Evolutionary conservation across 2,888 invertebrate species (phyloP).

Genomic region (Diploptera punctata): DNA sequence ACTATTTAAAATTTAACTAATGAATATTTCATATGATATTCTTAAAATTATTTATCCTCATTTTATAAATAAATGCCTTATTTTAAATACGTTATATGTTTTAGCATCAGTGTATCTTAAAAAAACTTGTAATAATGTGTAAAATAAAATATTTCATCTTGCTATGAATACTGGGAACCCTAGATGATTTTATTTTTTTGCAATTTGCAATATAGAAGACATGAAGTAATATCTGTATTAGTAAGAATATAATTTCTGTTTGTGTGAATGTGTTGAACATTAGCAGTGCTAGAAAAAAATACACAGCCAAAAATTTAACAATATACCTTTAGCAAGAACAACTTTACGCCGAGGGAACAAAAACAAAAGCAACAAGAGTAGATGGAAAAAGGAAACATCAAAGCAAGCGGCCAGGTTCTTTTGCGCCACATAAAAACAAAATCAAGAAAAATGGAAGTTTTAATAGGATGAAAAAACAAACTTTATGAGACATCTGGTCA

Average conservation of each 20-base stretch:
- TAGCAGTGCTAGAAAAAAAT: constrained; percentile 41
- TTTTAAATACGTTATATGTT: too few relatives aligned
- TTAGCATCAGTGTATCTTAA: neutral
- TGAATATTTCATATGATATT: too few relatives aligned
- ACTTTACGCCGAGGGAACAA: constrained; percentile 30
- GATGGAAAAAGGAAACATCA: constrained; percentile 44
- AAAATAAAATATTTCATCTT: neutral
- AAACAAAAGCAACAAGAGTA: constrained; percentile 41
- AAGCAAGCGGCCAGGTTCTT: constrained; percentile 44
- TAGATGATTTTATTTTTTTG: neutral
- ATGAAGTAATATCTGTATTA: constrained; percentile 9
- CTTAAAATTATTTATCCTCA: too few relatives aligned
- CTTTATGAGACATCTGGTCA: too few relatives aligned
- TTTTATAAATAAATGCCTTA: too few relatives aligned
- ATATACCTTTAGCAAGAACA: constrained; percentile 33
- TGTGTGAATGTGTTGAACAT: constrained; percentile 34
- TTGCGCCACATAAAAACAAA: constrained; percentile 22
- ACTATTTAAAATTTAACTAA: too few relatives aligned
- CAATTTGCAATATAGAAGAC: neutral
- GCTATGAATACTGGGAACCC: constrained; percentile 14
- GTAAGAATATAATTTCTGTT: neutral
- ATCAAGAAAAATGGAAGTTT: neutral
- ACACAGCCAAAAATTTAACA: constrained; percentile 37
- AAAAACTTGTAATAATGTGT: neutral
- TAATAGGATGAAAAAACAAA: too few relatives aligned